A percentile compares a stretch with the other conserved stretches of the same genome.
phyloP scores from a whole-genome alignment of 2,888 invertebrate species.

The Nebria brevicollis region DNA sequence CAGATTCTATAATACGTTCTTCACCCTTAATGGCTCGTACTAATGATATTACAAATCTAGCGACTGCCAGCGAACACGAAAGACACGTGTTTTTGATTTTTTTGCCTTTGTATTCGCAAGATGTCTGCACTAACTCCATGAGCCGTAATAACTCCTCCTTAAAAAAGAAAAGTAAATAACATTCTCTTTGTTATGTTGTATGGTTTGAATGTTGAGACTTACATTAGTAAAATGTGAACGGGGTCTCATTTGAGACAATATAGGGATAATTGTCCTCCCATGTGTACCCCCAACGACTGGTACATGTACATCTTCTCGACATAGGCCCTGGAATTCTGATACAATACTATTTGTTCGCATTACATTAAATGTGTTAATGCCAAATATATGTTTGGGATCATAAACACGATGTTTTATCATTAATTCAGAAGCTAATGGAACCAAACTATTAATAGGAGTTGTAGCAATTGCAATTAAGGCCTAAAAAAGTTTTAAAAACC shows the following conservation, averaged over 20 bases:
- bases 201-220: conserved; percentile 23
- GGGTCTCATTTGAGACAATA: conserved; percentile 76
- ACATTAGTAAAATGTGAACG: conserved; percentile 57
- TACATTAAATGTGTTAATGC: conserved; percentile 78
- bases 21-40: conserved; percentile 64
- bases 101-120: conserved; percentile 73
- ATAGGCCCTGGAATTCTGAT: conserved; percentile 71
- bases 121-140: conserved; percentile 65
- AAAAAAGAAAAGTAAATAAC: background rate
- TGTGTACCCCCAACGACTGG: conserved; percentile 85
- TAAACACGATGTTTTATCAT: conserved; percentile 71
- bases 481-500: conserved; percentile 53
- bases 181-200: too few relatives aligned
- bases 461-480: conserved; percentile 64
- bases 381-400: conserved; percentile 74
- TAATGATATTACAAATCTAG: conserved; percentile 69
- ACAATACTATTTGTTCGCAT: conserved; percentile 81
- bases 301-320: conserved; percentile 73
- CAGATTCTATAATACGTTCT: conserved; percentile 57
- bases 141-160: conserved; percentile 58
- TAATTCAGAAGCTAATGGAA: conserved; percentile 76
- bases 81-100: conserved; percentile 69
- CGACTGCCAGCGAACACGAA: conserved; percentile 72
- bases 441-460: conserved; percentile 73
- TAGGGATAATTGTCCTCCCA: conserved; percentile 77